Conservation (phyloP, 2,113 vertebrate species). For the Myotis brandtii region DNA sequence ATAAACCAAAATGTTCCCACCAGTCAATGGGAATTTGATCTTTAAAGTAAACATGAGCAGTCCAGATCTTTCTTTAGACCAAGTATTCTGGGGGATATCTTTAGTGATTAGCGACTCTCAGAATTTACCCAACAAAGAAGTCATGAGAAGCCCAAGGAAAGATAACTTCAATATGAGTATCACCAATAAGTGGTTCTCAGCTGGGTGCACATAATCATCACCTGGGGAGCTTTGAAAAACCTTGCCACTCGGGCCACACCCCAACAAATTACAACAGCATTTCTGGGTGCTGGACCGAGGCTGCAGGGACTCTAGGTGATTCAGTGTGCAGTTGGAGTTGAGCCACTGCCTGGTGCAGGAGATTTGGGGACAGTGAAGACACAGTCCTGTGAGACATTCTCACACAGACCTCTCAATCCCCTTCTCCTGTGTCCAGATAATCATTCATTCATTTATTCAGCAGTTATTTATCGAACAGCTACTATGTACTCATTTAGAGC, state of each 20-base stretch:
- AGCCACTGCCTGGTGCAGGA: background rate
- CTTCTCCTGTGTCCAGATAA: background rate
- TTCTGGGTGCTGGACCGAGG: background rate
- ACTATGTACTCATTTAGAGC: background rate
- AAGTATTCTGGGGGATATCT: background rate
- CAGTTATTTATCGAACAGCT: background rate
- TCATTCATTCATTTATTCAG: background rate
- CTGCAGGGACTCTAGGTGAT: background rate
- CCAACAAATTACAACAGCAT: background rate
- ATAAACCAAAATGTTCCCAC: conserved; percentile 63
- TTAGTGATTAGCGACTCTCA: conserved; percentile 15
- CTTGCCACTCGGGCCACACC: background rate
- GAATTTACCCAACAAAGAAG: background rate
- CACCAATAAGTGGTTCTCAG: background rate
- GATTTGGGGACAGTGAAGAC: too few species aligned
- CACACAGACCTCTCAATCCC: too few species aligned
- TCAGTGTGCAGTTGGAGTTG: background rate
- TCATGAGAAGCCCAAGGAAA: background rate
- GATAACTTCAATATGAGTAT: background rate
- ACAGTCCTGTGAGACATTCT: rapidly evolving
- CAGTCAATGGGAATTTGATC: conserved; percentile 33
- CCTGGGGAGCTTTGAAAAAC: background rate
- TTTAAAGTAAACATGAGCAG: conserved; percentile 5
- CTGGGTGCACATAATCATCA: background rate
- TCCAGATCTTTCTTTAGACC: conserved; percentile 1